phyloP scores from a whole-genome alignment of 1,140 invertebrate species.

The Trachymyrmex septentrionalis region DNA sequence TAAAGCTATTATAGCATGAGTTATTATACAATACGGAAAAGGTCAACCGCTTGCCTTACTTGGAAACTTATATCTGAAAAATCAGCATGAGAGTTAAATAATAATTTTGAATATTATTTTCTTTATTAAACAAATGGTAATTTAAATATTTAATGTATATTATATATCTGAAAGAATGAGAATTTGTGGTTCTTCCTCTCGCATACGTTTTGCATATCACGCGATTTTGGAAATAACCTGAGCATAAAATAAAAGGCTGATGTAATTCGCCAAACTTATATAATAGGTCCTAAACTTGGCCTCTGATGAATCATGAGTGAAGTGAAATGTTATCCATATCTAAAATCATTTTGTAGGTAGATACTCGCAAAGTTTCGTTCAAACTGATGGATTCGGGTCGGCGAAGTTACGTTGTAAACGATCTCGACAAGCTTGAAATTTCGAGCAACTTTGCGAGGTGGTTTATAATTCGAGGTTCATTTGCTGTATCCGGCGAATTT shows the following conservation, averaged over 20 bases:
- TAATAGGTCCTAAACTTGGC: not conserved
- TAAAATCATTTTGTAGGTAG: constrained; percentile 2
- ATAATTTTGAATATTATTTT: not conserved
- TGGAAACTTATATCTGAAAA: too few relatives aligned
- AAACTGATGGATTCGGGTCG: constrained; percentile 26
- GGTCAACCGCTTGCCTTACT: too few relatives aligned
- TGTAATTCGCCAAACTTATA: not conserved
- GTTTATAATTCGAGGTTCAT: constrained; percentile 55
- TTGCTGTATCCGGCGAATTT: constrained; percentile 36
- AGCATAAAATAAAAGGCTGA: not conserved
- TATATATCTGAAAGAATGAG: not conserved
- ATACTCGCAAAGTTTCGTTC: constrained; percentile 9
- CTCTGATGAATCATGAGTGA: not conserved
- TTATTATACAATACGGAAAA: too few relatives aligned
- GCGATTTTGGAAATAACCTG: constrained; percentile 11
- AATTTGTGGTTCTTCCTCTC: not conserved
- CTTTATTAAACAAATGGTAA: not conserved
- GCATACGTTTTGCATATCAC: not conserved
- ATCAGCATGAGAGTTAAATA: not conserved
- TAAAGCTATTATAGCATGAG: too few relatives aligned
- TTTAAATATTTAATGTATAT: not conserved
- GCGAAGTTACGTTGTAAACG: constrained; percentile 21
- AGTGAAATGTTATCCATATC: constrained; percentile 38
- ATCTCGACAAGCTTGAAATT: constrained; percentile 35
- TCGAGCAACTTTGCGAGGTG: constrained; percentile 24